Base-by-base conservation (phyloP, 2,888 invertebrate genomes). In the Drosophila monieri region DNA sequence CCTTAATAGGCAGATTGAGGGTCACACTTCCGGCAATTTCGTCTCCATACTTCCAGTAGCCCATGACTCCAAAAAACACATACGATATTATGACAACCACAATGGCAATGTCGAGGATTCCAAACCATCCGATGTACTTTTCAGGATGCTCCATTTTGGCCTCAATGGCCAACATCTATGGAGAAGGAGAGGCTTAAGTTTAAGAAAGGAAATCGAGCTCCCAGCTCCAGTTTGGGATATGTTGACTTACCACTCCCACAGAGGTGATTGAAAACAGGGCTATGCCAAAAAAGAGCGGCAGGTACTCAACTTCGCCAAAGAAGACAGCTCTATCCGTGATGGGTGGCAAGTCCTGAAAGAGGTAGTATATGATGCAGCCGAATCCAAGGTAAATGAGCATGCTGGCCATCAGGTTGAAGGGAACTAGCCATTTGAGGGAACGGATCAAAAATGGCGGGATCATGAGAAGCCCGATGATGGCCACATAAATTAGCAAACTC, bases 71-170 rank as follows among this genome's bases (percentile, higher is more conserved):
- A 62, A 96, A 94, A 4, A 95, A 93, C 2, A 95, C 94, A 90
- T 98, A 98, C 35, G 98, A 92, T 0, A 94, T 89, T 0, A 96
- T 94, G 0, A 98, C 97, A 79, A 96, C 94, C 0, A 48, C 0
- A 95, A 98, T 97, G 43, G 96, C 97, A 48, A 94, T 94, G 90
- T 97, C 97, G 6, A 98, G 92, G 0, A 97, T 96, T n/a, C 98
- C 96, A 6, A 95, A 95, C 85, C 95, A 95, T 21, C 98, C 97
- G 74, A 95, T 94, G 92, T 98, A 98, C 85, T 96, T 95, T 5
- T 93, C 93, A 0, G 98, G 98, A 0, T 94, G 95, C 88, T 94
- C 95, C 98, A 98, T 98, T 92, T 97, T 96, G 91, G 98, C 97
- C 90, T 98, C 98, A 74, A 99, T 92, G 0, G 98, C 97, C 94